Evolutionary conservation across 2,888 invertebrate species (phyloP).

Genomic region (Lamproptera curius): DNA sequence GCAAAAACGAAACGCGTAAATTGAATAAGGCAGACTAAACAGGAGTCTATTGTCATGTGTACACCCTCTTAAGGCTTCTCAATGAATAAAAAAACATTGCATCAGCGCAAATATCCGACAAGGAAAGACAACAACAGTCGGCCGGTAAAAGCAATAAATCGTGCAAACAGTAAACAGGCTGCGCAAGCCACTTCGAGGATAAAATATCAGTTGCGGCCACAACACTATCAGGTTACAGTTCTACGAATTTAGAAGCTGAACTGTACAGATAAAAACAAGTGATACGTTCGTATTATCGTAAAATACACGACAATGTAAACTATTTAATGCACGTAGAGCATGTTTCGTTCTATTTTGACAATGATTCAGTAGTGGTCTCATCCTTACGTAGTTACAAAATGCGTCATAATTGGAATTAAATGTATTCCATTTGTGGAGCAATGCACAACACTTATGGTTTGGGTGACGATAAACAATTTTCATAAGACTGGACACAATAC

Average conservation of each 20-base stretch:
- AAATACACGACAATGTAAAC: background rate
- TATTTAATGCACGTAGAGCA: background rate
- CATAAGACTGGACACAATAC: no score
- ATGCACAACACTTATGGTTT: no score
- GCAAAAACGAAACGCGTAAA: no score
- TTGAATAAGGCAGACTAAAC: background rate
- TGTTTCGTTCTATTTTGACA: background rate
- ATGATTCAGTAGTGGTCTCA: background rate
- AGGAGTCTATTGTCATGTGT: constrained; percentile 9
- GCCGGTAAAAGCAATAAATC: constrained; percentile 7
- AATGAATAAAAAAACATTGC: constrained; percentile 5
- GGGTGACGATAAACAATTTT: no score
- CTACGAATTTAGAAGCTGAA: constrained; percentile 32
- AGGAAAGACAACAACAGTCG: constrained; percentile 13
- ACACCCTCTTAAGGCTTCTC: constrained; percentile 4
- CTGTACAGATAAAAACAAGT: constrained; percentile 10
- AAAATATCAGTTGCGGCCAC: constrained; percentile 34
- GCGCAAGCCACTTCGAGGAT: constrained; percentile 28
- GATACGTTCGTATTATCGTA: background rate
- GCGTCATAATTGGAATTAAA: no score
- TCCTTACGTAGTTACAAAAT: no score
- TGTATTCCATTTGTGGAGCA: no score
- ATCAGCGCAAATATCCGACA: constrained; percentile 3
- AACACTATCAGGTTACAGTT: constrained; percentile 33
- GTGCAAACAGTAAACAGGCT: constrained; percentile 22